A percentile compares a stretch with the other conserved stretches of the same genome.
Evolutionary conservation across 2,113 vertebrate genomes (phyloP).

Genomic region (Calonectris borealis): DNA sequence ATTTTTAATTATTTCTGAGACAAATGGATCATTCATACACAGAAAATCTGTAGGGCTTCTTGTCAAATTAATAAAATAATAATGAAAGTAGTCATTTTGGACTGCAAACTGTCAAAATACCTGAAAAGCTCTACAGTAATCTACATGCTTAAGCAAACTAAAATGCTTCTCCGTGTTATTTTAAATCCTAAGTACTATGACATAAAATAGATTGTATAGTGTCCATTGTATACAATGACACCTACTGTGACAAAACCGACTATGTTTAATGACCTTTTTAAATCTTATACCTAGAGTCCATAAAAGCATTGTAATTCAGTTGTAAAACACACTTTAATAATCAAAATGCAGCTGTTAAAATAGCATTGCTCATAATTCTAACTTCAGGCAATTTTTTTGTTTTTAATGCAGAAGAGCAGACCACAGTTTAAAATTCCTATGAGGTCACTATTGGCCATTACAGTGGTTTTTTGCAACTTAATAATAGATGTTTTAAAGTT

Average conservation of each 20-base stretch:
- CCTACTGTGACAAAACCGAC: constrained; percentile 84
- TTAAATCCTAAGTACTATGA: constrained; percentile 55
- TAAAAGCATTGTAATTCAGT: constrained; percentile 86
- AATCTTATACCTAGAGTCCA: constrained; percentile 90
- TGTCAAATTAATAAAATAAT: constrained; percentile 85
- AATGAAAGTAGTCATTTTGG: constrained; percentile 77
- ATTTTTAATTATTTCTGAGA: constrained; percentile 84
- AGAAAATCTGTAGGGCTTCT: constrained; percentile 79
- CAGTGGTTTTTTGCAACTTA: constrained; percentile 89
- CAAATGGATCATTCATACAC: constrained; percentile 76
- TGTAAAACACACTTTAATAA: constrained; percentile 90
- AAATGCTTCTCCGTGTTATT: constrained; percentile 57
- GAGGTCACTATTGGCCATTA: constrained; percentile 91
- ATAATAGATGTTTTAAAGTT: constrained; percentile 99
- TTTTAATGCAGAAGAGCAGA: constrained; percentile 86
- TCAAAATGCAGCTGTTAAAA: constrained; percentile 89
- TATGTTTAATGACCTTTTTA: constrained; percentile 93
- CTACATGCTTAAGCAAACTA: constrained; percentile 68
- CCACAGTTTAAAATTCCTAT: constrained; percentile 87
- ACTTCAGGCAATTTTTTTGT: constrained; percentile 83
- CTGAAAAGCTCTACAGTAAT: constrained; percentile 68
- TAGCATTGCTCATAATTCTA: constrained; percentile 84
- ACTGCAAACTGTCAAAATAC: constrained; percentile 75
- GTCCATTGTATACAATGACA: constrained; percentile 85
- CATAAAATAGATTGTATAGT: constrained; percentile 87